Base-by-base conservation (phyloP, 2,113 vertebrate species). In the Macaca mulatta region DNA sequence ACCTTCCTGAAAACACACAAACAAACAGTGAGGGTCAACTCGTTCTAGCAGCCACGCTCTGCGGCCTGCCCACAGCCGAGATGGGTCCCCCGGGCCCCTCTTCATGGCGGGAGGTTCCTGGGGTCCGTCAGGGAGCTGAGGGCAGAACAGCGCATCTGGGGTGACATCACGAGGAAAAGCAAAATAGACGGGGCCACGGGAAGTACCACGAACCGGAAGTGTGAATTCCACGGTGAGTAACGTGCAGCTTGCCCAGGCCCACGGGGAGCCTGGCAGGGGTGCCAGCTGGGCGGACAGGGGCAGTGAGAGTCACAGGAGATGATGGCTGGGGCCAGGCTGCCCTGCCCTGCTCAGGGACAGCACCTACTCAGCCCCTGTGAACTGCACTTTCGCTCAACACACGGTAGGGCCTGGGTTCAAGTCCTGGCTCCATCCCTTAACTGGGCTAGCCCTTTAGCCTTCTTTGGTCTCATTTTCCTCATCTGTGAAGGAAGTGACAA, bases 1-100 rank as follows among this genome's bases (percentile, higher is more conserved):
- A 1, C 99, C 99, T 98, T 99, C 99, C 99, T 99, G 96, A 55
- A 98, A 98, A 94, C 38, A 96, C 8, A 82, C 10, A 79, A 16
- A 89, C 85, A 22, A 93, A 75, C 14, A 93, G 18, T 92, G 52
- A 90, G 69, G 20, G 35, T 13, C 6, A 4, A 1, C 1, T 67
- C 5, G 1, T 3, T 67, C 32, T 2, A 3, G 35, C 5, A 13
- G 50, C 67, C 8, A 9, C 9, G 35, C 50, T 1, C 69, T 45
- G 20, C 18, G 40, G 77, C 45, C 38, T 5, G 13, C 13, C 20
- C 30, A 35, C 6, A 2, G 7, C 38, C 50, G 18, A 25, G 27
- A 16, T 0, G 18, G 30, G 16, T 38, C 50, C 40, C 59, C 67
- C 4, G 25, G 27, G 11, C 3, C 20, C 69, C 77, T 48, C 30